Evolutionary conservation across 2,888 invertebrate genomes (phyloP).

Genomic region (Synanthedon andrenaeformis): DNA sequence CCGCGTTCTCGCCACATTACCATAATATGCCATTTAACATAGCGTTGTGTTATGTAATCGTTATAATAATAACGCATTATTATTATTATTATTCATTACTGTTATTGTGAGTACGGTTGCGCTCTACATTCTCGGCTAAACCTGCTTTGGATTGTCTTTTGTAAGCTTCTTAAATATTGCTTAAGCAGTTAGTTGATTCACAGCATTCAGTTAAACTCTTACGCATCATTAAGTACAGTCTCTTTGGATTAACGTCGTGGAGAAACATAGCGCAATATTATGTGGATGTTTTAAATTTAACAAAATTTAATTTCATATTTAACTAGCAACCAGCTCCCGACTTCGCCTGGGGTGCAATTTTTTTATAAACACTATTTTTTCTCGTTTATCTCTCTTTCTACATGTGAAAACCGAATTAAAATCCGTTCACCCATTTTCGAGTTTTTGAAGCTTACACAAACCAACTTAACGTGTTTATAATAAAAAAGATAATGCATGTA

Average conservation of each 20-base stretch:
- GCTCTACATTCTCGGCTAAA: constrained; percentile 13
- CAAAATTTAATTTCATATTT: no score
- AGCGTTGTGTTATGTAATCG: constrained; percentile 13
- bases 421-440: no score
- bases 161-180: constrained; percentile 8
- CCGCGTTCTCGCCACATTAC: constrained; percentile 9
- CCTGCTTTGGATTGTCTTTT: constrained; percentile 13
- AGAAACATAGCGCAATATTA: no score
- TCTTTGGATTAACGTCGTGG: constrained; percentile 1
- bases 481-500: no score
- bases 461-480: no score
- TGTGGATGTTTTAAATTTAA: no score
- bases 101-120: constrained; percentile 8
- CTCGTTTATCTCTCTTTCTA: no score
- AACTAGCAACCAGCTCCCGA: no score
- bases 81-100: constrained; percentile 8
- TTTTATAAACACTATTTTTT: no score
- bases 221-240: background rate
- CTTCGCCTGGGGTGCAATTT: no score
- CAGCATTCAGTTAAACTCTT: background rate
- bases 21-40: constrained; percentile 14
- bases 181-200: background rate
- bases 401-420: no score
- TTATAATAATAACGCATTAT: constrained; percentile 7
- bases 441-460: no score